A percentile compares a stretch with the other conserved stretches of the same genome.
These are phyloP conservation scores for Trachymyrmex septentrionalis DNA, from an alignment of 1,140 invertebrate species.

Conservation along the genomic window DNA sequence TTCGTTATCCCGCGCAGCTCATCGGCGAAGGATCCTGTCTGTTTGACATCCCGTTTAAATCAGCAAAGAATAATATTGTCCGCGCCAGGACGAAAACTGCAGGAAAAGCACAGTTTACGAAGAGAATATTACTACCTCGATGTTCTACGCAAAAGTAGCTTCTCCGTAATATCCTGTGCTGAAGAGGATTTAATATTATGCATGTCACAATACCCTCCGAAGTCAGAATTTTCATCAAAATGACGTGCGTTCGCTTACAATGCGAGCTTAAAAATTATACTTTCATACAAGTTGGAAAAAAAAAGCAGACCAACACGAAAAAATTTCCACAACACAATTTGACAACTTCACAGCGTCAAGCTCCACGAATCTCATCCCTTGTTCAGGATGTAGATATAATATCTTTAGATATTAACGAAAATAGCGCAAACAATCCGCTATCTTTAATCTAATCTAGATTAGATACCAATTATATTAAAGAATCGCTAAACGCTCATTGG, in stretches of 20 bases:
- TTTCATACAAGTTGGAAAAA: slow-evolving; percentile 10
- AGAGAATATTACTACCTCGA: slow-evolving; percentile 34
- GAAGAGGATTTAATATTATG: slow-evolving; percentile 46
- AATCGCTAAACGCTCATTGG: too few relatives aligned
- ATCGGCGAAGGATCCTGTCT: slow-evolving; percentile 29
- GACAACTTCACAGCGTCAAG: neutral
- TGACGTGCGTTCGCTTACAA: neutral
- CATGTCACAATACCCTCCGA: slow-evolving; percentile 29
- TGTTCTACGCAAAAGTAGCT: slow-evolving; percentile 35
- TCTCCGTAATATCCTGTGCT: slow-evolving; percentile 10
- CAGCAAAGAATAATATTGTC: slow-evolving; percentile 56
- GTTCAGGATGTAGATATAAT: too few relatives aligned
- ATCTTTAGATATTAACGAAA: too few relatives aligned
- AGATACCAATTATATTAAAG: too few relatives aligned
- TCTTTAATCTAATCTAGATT: too few relatives aligned
- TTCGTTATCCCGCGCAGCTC: slow-evolving; percentile 31
- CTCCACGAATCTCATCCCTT: neutral
- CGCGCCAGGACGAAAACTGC: slow-evolving; percentile 21
- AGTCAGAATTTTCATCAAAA: slow-evolving; percentile 41
- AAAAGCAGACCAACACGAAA: neutral
- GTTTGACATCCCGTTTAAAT: slow-evolving; percentile 57
- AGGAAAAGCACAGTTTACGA: slow-evolving; percentile 6
- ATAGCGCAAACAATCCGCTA: too few relatives aligned
- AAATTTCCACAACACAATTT: neutral
- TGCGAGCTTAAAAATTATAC: slow-evolving; percentile 12